Percentiles rank a stretch among this genome's conserved stretches.
Conservation (phyloP, 92 coral and sea anemone genomes). For the Palythoa grandiflora region DNA sequence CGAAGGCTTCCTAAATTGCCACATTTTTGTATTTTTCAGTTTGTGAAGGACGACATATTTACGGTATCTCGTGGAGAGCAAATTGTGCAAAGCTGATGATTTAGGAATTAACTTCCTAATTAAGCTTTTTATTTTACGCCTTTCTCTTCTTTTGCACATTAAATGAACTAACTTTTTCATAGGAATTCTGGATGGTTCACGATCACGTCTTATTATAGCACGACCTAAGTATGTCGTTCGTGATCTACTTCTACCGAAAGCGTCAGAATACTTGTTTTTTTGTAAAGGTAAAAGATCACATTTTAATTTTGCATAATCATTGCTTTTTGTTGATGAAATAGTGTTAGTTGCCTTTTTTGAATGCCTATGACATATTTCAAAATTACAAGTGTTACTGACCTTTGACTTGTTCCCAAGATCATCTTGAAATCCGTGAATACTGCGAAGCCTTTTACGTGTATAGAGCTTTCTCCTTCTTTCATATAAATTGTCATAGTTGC, state of each 20-base stretch:
- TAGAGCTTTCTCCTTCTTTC: constrained; percentile 13
- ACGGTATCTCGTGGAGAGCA: constrained; percentile 45
- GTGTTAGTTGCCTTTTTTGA: background rate
- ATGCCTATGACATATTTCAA: constrained; percentile 8
- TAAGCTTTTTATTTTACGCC: constrained; percentile 44
- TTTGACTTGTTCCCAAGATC: constrained; percentile 22
- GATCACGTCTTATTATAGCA: constrained; percentile 30
- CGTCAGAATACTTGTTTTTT: constrained; percentile 1
- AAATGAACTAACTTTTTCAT: constrained; percentile 45
- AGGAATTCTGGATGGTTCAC: constrained; percentile 42
- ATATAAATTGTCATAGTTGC: constrained; percentile 10
- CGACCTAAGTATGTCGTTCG: constrained; percentile 18
- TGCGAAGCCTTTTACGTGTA: constrained; percentile 17
- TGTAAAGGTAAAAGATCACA: constrained; percentile 14
- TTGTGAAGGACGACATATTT: constrained; percentile 49
- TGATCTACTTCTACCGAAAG: constrained; percentile 34
- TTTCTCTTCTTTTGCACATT: constrained; percentile 40
- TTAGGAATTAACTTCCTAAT: constrained; percentile 33
- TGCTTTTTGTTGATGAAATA: constrained; percentile 14
- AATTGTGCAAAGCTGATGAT: constrained; percentile 47
- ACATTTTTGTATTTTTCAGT: constrained; percentile 37
- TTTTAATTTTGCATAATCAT: constrained; percentile 19
- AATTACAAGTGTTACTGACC: constrained; percentile 18
- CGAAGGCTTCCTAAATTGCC: constrained; percentile 31
- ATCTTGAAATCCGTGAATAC: constrained; percentile 9